Evolutionary conservation across 2,888 invertebrate species (phyloP), one percentile per base, ranked within the genome.

Genomic region (Opisthograptis luteolata): DNA sequence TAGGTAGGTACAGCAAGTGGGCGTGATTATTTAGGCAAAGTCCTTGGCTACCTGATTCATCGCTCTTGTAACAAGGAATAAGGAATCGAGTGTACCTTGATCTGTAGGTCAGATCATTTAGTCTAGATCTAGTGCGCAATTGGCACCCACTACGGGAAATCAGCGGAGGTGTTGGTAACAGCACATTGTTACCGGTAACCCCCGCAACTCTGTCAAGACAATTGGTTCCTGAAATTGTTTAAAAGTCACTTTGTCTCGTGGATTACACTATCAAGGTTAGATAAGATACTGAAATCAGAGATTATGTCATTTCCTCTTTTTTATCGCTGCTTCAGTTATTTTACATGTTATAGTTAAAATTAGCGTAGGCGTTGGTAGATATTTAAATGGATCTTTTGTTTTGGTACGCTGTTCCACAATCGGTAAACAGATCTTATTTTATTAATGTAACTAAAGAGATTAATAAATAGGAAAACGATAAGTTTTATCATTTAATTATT

Each of bases 81-180:
- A 37, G 48, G 40, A 54, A 51, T 41, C 30, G 27, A 28, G 9
- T 25, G 42, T 48, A 62, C 79, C 78, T 79, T 79, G 78, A 73
- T 71, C 71, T 68, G 40, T 73, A 73, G 81, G 81, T 84, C 79
- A 82, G 52, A 79, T 81, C 70, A 68, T 79, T 81, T 83, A 79
- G 70, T 68, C 70, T 64, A 68, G 67, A 64, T 71, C 62, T 73
- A 72, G 67, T 70, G 62, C 60, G 59, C 63, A 58, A 60, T 60
- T 58, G 56, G 76, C 83, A 82, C 83, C 82, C 76, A 83, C 81
- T 64, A 68, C 35, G 55, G 46, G 51, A 62, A 64, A 67, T 67
- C 61, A 64, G 76, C 68, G 77, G 76, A 82, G 85, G 81, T 79
- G 81, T n/a, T n/a, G n/a, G n/a, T 81, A 82, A 80, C 79, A 72